These are phyloP conservation scores for Platichthys stellatus DNA, from an alignment of 2,113 vertebrate species.

Conservation along the genomic window DNA sequence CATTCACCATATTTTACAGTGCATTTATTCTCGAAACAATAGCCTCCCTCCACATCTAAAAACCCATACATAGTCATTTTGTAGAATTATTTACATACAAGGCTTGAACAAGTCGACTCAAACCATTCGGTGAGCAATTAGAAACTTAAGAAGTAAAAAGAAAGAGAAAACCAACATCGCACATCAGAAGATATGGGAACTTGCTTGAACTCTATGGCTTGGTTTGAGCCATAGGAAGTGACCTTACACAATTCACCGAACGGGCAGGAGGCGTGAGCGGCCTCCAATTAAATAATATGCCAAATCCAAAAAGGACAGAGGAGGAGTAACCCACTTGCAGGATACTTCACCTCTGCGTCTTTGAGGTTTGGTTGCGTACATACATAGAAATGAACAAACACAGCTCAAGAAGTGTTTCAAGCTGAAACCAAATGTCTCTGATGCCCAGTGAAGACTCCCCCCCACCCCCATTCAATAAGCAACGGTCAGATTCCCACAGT, in stretches of 20 bases:
- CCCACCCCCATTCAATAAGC: neutral
- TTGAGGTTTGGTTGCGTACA: slow-evolving; percentile 42
- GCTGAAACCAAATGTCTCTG: slow-evolving; percentile 10
- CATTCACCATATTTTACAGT: slow-evolving; percentile 68
- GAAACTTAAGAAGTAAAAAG: slow-evolving; percentile 24
- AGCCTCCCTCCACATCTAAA: slow-evolving; percentile 61
- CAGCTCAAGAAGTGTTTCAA: slow-evolving; percentile 5
- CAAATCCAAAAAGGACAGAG: slow-evolving; percentile 3
- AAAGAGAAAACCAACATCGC: slow-evolving; percentile 22
- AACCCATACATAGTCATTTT: slow-evolving; percentile 70
- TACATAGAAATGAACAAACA: slow-evolving; percentile 33
- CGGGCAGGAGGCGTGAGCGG: slow-evolving; percentile 15
- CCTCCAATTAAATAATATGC: slow-evolving; percentile 49
- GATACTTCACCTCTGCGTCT: slow-evolving; percentile 10
- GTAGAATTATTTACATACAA: slow-evolving; percentile 79
- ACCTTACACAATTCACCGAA: slow-evolving; percentile 44
- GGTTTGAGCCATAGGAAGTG: slow-evolving; percentile 27
- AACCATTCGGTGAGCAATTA: slow-evolving; percentile 51
- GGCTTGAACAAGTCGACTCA: slow-evolving; percentile 57
- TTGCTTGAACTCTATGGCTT: slow-evolving; percentile 21
- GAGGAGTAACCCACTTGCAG: slow-evolving; percentile 17
- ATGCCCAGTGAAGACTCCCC: neutral
- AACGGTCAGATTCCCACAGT: neutral
- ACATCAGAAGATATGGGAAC: slow-evolving; percentile 34
- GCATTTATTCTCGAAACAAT: slow-evolving; percentile 64